Percentiles rank a stretch among this genome's conserved stretches.
Evolutionary conservation across 1,140 invertebrate species (phyloP).

Genomic region (Pentalonia nigronervosa): DNA sequence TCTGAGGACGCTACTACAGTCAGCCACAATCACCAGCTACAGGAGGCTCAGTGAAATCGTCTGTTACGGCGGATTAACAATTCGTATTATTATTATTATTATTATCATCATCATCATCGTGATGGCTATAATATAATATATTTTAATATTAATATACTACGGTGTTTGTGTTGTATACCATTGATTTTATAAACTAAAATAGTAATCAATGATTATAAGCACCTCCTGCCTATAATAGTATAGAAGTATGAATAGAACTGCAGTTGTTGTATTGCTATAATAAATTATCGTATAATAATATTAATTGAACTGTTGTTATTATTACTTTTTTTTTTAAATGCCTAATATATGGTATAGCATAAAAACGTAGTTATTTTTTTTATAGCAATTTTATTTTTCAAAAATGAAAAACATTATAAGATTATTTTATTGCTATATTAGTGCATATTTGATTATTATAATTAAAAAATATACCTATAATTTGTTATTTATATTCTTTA

Average conservation of each 20-base stretch:
- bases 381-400: neutral
- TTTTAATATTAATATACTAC: neutral
- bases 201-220: neutral
- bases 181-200: neutral
- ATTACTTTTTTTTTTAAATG: neutral
- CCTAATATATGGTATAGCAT: neutral
- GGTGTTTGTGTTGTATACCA: neutral
- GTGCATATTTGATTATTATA: neutral
- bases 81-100: neutral
- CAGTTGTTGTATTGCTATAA: constrained; percentile 12
- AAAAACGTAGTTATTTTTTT: neutral
- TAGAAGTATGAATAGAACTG: neutral
- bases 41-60: neutral
- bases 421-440: too few relatives aligned
- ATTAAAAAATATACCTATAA: neutral
- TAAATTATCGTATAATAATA: constrained; percentile 14
- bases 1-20: neutral
- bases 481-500: constrained; percentile 7
- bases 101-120: neutral
- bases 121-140: neutral
- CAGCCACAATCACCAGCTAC: neutral
- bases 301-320: constrained; percentile 17
- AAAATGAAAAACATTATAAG: neutral
- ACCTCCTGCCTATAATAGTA: neutral
- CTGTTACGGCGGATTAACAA: neutral